Conservation (phyloP, 2,113 vertebrate genomes). For the Melanotaenia duboulayi region DNA sequence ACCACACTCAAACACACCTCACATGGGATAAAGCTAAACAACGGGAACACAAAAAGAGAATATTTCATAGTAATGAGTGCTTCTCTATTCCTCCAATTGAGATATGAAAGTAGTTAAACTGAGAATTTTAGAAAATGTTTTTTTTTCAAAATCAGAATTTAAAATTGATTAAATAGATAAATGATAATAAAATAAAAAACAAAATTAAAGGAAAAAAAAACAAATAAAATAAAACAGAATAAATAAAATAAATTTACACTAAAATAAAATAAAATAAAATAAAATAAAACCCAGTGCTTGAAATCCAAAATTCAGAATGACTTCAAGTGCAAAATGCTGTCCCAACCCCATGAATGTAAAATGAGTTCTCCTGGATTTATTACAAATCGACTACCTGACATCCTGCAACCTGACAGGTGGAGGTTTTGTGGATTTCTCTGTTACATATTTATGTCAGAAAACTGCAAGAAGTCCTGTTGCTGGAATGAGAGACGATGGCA, state of each 20-base stretch:
- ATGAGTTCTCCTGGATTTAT: slow-evolving; percentile 12
- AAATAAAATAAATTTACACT: too few relatives aligned
- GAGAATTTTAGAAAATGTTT: background rate
- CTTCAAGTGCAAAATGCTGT: background rate
- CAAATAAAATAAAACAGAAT: too few relatives aligned
- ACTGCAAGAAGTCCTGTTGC: slow-evolving; percentile 10
- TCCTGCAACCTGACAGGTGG: slow-evolving; percentile 33
- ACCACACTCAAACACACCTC: background rate
- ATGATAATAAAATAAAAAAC: too few relatives aligned
- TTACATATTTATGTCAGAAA: slow-evolving; percentile 29
- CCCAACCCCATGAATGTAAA: background rate
- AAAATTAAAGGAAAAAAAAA: too few relatives aligned
- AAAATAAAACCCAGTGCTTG: background rate
- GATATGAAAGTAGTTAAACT: background rate
- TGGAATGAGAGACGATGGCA: slow-evolving; percentile 13
- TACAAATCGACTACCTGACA: slow-evolving; percentile 25
- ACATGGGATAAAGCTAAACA: background rate
- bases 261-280: background rate
- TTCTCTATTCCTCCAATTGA: background rate
- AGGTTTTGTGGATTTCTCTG: slow-evolving; percentile 4
- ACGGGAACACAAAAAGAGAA: background rate
- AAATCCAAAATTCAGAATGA: slow-evolving; percentile 5
- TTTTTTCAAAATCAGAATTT: too few relatives aligned
- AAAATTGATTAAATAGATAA: too few relatives aligned
- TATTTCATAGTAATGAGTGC: background rate